Percentiles rank a stretch among this genome's conserved stretches.
Conservation (phyloP, 2,797 vertebrate species). For the Acanthurus leucopareius region DNA sequence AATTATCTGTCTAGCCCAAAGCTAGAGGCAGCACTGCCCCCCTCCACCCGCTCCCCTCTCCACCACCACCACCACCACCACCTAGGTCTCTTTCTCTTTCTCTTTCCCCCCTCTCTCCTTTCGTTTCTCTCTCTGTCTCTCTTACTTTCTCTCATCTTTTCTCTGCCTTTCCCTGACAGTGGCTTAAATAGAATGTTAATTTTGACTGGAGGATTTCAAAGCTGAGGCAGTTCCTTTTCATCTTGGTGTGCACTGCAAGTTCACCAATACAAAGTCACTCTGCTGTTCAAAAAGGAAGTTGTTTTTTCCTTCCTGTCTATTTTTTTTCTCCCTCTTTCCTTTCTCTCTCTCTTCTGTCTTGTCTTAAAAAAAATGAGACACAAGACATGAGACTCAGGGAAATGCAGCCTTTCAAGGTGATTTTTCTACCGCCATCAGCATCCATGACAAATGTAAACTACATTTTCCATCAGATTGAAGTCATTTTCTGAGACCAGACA, state of each 20-base stretch:
- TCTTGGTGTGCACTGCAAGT: slow-evolving; percentile 80
- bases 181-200: slow-evolving; percentile 87
- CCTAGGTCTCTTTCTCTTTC: slow-evolving; percentile 22
- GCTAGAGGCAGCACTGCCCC: slow-evolving; percentile 52
- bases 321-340: slow-evolving; percentile 44
- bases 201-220: slow-evolving; percentile 85
- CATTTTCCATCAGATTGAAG: slow-evolving; percentile 38
- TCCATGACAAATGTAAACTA: slow-evolving; percentile 54
- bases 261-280: slow-evolving; percentile 81
- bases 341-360: slow-evolving; percentile 50
- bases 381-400: slow-evolving; percentile 60
- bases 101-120: slow-evolving; percentile 22
- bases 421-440: slow-evolving; percentile 47
- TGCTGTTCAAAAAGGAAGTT: slow-evolving; percentile 74
- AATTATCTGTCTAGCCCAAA: slow-evolving; percentile 85
- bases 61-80: no score
- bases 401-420: slow-evolving; percentile 64
- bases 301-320: slow-evolving; percentile 64
- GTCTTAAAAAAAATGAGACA: slow-evolving; percentile 57
- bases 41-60: background rate
- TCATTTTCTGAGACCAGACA: slow-evolving; percentile 34
- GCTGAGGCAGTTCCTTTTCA: slow-evolving; percentile 78
- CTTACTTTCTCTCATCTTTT: slow-evolving; percentile 69
- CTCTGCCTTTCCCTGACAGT: slow-evolving; percentile 74
- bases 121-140: slow-evolving; percentile 55